Conservation (phyloP, 2,113 vertebrate species). For the Bujurquina vittata region DNA sequence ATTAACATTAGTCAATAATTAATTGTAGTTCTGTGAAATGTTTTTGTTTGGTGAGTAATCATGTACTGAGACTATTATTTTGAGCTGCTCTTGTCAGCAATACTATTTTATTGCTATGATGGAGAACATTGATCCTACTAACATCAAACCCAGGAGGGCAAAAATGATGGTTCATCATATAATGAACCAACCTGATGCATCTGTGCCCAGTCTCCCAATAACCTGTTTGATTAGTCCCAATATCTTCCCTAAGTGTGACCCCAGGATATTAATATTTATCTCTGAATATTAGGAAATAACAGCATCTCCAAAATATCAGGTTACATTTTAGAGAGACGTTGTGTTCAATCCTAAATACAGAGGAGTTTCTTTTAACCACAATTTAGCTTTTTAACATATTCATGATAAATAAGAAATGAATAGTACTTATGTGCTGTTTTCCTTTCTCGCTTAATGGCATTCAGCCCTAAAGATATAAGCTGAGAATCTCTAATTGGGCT, state of each 20-base stretch:
- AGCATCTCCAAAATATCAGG: background rate
- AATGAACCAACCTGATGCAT: background rate
- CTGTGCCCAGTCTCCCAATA: background rate
- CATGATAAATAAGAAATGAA: constrained; percentile 28
- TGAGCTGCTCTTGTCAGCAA: no score
- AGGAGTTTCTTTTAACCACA: constrained; percentile 13
- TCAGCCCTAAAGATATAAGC: constrained; percentile 46
- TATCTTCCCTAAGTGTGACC: background rate
- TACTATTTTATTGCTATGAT: no score
- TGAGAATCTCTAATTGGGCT: constrained; percentile 30
- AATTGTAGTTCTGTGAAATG: no score
- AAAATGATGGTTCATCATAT: no score
- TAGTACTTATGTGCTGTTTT: constrained; percentile 12
- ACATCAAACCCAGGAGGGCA: no score
- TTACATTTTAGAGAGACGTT: background rate
- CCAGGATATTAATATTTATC: background rate
- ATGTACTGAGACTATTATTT: no score
- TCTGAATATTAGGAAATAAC: background rate
- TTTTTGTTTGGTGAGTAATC: no score
- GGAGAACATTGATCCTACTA: no score
- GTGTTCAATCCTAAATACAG: constrained; percentile 19
- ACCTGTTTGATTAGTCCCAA: background rate
- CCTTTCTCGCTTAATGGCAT: constrained; percentile 37
- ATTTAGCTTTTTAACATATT: constrained; percentile 27
- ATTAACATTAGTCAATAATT: no score